Base-by-base conservation (phyloP, 2,888 invertebrate species). In the Schizaphis graminum region DNA sequence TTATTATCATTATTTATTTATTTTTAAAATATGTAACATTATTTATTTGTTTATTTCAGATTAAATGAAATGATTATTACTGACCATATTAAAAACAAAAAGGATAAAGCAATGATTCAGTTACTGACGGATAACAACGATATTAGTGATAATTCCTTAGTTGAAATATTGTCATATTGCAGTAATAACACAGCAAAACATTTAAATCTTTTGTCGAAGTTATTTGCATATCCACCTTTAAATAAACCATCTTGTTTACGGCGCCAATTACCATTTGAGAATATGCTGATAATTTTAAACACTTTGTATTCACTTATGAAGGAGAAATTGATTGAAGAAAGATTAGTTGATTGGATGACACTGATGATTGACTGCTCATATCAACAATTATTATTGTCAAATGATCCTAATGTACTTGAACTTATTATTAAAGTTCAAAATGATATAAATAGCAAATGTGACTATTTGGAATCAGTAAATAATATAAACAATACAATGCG, bases 401-500 rank as follows among this genome's bases (percentile, higher is more conserved):
- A 94, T n/a, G 94, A 94, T 91, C 94, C 91, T 11, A 94, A 94
- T 24, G 91, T 94, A 57, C 91, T 94, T 86, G 94, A 94, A 94
- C 86, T 94, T 87, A 86, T 94, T 7, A 91, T 91, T 24, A 86
- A 94, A 86, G 35, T 94, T 11, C 85, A 94, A 94, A 53, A 94
- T 53, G 94, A 94, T 35, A 61, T 94, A 7, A 87, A 85, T 87
- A 61, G 28, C 53, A 94, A 94, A 94, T 94, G 94, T 94, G 94
- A 94, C 16, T 87, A 94, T 91, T 67, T 90, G 24, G 91, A 86
- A 41, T 86, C 94, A 61, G 85, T 86, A 41, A 91, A 90, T 53
- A 94, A 86, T 56, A 49, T n/a, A 44, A 94, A 94, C 7, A 86
- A 67, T 91, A 91, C 53, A n/a, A 35, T 91, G 24, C n/a, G 41